A percentile compares a stretch with the other conserved stretches of the same genome.
Conservation (phyloP, 2,888 invertebrate genomes). For the Sympetrum striolatum region DNA sequence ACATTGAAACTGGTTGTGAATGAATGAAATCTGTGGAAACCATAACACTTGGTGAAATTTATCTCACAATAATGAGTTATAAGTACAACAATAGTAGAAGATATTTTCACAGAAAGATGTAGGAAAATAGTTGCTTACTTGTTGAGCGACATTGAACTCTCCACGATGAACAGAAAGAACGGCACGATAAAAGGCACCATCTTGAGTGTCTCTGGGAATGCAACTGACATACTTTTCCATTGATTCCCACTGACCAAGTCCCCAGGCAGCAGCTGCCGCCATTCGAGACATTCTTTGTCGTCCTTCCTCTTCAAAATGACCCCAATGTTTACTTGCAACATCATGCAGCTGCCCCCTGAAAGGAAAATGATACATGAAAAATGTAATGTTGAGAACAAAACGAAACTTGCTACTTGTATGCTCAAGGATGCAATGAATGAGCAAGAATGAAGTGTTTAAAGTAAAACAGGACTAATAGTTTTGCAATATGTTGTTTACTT, state of each 20-base stretch:
- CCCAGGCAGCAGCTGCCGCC: constrained; percentile 96
- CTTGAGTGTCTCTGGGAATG: constrained; percentile 91
- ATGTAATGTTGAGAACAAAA: too few relatives aligned
- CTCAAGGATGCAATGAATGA: too few relatives aligned
- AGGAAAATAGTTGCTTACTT: constrained; percentile 48
- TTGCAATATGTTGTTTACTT: too few relatives aligned
- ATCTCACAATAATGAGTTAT: too few relatives aligned
- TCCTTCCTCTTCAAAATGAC: constrained; percentile 67
- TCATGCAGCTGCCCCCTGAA: constrained; percentile 72
- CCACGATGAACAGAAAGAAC: constrained; percentile 87
- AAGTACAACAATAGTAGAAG: too few relatives aligned
- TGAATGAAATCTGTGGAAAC: too few relatives aligned
- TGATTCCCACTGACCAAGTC: constrained; percentile 89
- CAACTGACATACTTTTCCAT: constrained; percentile 91
- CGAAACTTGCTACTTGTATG: too few relatives aligned
- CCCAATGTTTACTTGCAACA: constrained; percentile 82
- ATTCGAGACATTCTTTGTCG: constrained; percentile 81
- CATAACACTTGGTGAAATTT: too few relatives aligned
- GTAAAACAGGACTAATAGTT: too few relatives aligned
- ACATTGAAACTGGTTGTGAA: too few relatives aligned
- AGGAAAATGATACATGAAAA: background rate
- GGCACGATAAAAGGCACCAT: constrained; percentile 94
- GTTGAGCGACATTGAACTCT: constrained; percentile 64
- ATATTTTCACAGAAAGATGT: too few relatives aligned
- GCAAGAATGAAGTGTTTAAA: too few relatives aligned